Conservation (phyloP, 2,888 invertebrate genomes). For the Leptinotarsa tumamoca region DNA sequence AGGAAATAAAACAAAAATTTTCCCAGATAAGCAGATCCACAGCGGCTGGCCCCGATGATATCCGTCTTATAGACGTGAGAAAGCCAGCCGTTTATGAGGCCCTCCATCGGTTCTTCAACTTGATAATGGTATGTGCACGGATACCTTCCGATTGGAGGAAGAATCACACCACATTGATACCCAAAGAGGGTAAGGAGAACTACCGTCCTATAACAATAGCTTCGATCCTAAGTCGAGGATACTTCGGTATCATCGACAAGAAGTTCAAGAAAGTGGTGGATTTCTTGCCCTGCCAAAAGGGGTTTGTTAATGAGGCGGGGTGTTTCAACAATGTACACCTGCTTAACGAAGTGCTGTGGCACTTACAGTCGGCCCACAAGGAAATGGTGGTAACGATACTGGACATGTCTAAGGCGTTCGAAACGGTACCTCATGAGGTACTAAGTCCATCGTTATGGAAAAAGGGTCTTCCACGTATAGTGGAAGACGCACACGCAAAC, state of each 20-base stretch:
- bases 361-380: constrained; percentile 46
- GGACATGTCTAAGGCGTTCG: constrained; percentile 59
- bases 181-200: constrained; percentile 58
- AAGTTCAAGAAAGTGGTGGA: constrained; percentile 42
- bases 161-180: constrained; percentile 45
- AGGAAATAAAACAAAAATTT: no score
- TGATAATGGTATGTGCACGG: not conserved
- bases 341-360: constrained; percentile 52
- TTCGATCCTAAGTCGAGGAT: constrained; percentile 50
- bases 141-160: not conserved
- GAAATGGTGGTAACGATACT: constrained; percentile 62
- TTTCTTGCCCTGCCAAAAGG: constrained; percentile 55
- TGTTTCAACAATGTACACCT: constrained; percentile 56
- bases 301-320: constrained; percentile 54
- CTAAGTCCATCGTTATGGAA: constrained; percentile 60
- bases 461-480: constrained; percentile 56
- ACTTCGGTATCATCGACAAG: constrained; percentile 53
- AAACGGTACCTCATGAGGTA: constrained; percentile 51
- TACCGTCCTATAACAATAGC: constrained; percentile 56
- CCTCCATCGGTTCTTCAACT: no score
- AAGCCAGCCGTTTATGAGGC: no score
- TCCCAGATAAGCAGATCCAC: no score
- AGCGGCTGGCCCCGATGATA: no score
- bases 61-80: no score
- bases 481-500: constrained; percentile 41